A percentile compares a stretch with the other conserved stretches of the same genome.
Evolutionary conservation across 2,888 invertebrate species (phyloP).

Genomic region (Ormyrus nitidulus): DNA sequence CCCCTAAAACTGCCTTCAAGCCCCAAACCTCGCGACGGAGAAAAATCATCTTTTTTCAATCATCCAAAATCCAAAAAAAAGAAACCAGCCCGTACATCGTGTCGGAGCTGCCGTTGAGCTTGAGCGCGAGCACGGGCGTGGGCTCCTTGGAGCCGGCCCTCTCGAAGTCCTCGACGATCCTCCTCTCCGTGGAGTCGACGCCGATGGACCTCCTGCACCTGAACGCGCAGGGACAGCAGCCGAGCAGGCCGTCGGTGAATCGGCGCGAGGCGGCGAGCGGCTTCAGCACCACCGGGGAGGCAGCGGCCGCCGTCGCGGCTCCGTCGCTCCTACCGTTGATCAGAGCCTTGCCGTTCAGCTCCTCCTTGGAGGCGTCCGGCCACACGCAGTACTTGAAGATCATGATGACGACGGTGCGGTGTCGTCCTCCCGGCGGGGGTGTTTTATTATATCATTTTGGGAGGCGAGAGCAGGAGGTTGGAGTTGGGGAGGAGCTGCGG

Average conservation of each 20-base stretch:
- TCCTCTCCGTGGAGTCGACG: constrained; percentile 55
- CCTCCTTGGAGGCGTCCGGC: constrained; percentile 65
- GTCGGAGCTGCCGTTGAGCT: constrained; percentile 60
- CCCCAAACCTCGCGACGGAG: too few relatives aligned
- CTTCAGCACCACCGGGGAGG: constrained; percentile 18
- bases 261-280: constrained; percentile 41
- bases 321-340: constrained; percentile 44
- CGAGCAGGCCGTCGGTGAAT: constrained; percentile 65
- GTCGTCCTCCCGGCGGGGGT: too few relatives aligned
- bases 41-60: too few relatives aligned
- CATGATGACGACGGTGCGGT: constrained; percentile 58
- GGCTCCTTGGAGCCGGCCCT: constrained; percentile 49
- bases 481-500: too few relatives aligned
- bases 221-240: constrained; percentile 72
- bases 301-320: constrained; percentile 22
- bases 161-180: too few relatives aligned
- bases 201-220: constrained; percentile 69
- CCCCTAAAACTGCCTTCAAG: too few relatives aligned
- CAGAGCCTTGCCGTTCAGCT: constrained; percentile 56
- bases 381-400: constrained; percentile 71
- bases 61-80: too few relatives aligned
- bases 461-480: too few relatives aligned
- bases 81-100: constrained; percentile 26
- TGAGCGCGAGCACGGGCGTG: constrained; percentile 70
- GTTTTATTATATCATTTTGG: too few relatives aligned